These are phyloP conservation scores for Periophthalmus modestus DNA, from an alignment of 2,113 vertebrate species.

Conservation along the genomic window DNA sequence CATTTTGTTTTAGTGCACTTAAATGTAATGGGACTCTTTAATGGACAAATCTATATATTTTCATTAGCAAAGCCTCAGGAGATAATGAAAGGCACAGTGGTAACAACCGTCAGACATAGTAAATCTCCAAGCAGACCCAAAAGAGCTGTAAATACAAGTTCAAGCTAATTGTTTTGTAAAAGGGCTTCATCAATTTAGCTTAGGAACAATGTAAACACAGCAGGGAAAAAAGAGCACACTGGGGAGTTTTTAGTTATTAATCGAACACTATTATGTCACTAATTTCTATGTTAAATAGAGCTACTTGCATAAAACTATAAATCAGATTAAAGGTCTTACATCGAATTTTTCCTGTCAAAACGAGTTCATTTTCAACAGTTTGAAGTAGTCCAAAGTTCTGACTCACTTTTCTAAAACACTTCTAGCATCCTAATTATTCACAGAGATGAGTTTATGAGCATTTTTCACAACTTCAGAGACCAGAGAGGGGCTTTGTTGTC, in stretches of 20 bases:
- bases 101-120: neutral
- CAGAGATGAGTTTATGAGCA: no score
- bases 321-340: neutral
- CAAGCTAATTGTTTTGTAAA: neutral
- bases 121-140: neutral
- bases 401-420: no score
- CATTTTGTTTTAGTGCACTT: no score
- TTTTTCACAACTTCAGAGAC: no score
- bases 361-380: no score
- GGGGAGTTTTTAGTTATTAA: neutral
- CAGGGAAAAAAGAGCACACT: neutral
- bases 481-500: no score
- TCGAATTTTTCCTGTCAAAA: no score
- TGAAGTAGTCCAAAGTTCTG: no score
- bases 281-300: neutral
- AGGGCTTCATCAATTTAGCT: neutral
- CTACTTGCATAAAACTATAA: neutral
- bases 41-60: no score
- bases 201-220: neutral
- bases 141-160: slow-evolving; percentile 1
- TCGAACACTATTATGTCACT: neutral
- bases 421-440: no score
- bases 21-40: no score
- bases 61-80: neutral
- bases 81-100: neutral